phyloP scores from a whole-genome alignment of 2,113 vertebrate species.

The Actenoides lindsayi region DNA sequence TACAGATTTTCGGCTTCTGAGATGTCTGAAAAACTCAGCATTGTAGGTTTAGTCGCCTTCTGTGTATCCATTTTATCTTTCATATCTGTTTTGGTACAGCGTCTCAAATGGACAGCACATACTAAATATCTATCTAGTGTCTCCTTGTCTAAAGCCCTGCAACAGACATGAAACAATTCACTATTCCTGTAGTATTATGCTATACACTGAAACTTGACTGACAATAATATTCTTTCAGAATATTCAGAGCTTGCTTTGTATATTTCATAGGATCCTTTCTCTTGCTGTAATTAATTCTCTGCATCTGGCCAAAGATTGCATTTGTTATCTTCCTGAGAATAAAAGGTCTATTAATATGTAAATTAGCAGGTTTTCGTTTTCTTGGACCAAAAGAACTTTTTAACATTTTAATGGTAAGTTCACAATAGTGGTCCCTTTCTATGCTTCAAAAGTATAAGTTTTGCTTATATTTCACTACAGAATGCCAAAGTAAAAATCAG shows the following conservation, averaged over 20 bases:
- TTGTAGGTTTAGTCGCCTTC: neutral
- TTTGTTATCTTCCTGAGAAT: neutral
- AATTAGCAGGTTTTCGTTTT: conserved; percentile 5
- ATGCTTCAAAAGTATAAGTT: neutral
- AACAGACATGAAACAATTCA: neutral
- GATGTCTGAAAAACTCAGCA: neutral
- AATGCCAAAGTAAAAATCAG: neutral
- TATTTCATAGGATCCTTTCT: neutral
- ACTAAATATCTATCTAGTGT: neutral
- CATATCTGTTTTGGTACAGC: neutral
- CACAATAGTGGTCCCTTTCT: neutral
- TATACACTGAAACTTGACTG: neutral
- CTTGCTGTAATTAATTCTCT: conserved; percentile 50
- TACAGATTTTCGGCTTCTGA: neutral
- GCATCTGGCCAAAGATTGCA: conserved; percentile 14
- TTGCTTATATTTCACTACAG: neutral
- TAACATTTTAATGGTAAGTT: conserved; percentile 3
- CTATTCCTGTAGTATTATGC: neutral
- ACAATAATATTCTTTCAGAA: neutral
- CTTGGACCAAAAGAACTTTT: neutral
- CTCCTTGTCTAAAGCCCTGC: neutral
- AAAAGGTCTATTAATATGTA: conserved; percentile 36
- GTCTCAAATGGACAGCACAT: neutral
- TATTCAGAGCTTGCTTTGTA: neutral
- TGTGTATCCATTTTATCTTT: neutral